Conservation (phyloP, 2,888 invertebrate genomes). For the Petrolisthes manimaculis region DNA sequence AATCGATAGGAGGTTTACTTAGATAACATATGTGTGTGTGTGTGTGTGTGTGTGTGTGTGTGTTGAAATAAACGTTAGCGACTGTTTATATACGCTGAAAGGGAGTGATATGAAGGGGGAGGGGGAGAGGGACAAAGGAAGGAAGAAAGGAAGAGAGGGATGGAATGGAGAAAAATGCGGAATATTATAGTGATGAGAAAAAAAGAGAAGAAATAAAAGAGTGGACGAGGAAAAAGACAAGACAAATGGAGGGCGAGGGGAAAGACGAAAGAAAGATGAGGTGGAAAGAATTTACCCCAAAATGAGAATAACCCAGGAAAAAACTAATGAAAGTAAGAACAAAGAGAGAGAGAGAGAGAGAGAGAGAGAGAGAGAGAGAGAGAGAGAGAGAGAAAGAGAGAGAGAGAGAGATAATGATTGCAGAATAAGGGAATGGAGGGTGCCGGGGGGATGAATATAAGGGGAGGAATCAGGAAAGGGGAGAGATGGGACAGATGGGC, state of each 20-base stretch:
- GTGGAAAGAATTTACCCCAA: neutral
- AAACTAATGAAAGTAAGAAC: too few species aligned
- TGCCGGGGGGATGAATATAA: neutral
- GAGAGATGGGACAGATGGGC: neutral
- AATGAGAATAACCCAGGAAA: too few species aligned
- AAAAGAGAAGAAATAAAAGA: neutral
- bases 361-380: neutral
- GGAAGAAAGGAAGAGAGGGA: neutral
- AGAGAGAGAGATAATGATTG: neutral
- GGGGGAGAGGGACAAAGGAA: neutral
- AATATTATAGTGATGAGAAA: neutral
- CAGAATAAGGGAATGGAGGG: neutral
- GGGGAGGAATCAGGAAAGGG: neutral
- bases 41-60: too few species aligned
- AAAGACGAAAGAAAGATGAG: neutral
- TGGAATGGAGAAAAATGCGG: neutral
- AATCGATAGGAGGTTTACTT: too few species aligned
- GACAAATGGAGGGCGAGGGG: neutral
- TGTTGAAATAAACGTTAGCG: too few species aligned
- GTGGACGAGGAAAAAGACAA: neutral
- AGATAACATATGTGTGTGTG: too few species aligned
- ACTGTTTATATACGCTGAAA: too few species aligned
- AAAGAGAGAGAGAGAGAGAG: slow-evolving; percentile 13
- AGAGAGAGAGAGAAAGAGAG: neutral
- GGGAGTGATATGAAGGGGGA: neutral